A percentile compares a stretch with the other conserved stretches of the same genome.
Conservation (phyloP, 1,140 invertebrate genomes). For the Achatina immaculata region DNA sequence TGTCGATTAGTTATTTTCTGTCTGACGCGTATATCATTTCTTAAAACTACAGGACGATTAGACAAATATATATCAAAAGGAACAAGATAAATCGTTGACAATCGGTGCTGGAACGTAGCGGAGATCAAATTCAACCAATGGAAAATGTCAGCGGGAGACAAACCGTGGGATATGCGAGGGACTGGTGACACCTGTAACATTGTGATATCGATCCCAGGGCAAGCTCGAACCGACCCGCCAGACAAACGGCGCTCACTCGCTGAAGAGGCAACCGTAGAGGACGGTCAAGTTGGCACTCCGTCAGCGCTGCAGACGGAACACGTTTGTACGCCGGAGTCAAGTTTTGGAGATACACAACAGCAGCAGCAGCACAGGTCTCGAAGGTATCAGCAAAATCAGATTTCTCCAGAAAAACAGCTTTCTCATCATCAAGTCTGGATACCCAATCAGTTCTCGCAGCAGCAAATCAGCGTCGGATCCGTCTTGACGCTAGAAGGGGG, state of each 20-base stretch:
- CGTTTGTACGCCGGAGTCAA: no score
- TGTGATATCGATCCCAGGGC: slow-evolving; percentile 10
- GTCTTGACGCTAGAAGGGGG: neutral
- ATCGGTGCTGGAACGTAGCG: neutral
- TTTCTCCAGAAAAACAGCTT: neutral
- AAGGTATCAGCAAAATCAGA: neutral
- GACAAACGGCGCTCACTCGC: neutral
- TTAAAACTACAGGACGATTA: no score
- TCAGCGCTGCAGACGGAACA: neutral
- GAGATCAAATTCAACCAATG: slow-evolving; percentile 4
- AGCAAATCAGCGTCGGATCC: neutral
- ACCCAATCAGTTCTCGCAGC: neutral
- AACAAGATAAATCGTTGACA: no score
- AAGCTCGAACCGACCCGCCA: slow-evolving; percentile 13
- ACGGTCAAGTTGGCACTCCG: no score
- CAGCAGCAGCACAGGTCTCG: neutral
- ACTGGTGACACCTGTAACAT: slow-evolving; percentile 8
- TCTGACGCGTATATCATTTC: no score
- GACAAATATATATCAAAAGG: no score
- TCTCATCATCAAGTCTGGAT: neutral
- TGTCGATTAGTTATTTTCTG: no score
- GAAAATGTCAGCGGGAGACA: neutral
- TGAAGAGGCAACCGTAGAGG: neutral
- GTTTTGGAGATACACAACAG: neutral
- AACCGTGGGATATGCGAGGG: neutral